These are phyloP conservation scores for Dorcus hopei DNA, from an alignment of 2,888 invertebrate species.

Conservation along the genomic window DNA sequence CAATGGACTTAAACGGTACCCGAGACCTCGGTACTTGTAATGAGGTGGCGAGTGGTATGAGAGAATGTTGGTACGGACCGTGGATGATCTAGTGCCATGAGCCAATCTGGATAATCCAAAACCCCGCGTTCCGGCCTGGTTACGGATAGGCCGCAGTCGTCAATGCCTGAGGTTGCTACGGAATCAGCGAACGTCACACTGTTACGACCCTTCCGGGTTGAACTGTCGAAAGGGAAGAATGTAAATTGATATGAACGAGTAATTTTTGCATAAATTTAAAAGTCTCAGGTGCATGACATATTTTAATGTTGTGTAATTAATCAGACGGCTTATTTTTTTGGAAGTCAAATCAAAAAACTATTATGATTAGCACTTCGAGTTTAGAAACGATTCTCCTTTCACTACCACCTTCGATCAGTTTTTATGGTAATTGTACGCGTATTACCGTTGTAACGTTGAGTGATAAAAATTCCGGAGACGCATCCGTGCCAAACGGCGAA, in stretches of 20 bases:
- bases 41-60: constrained; percentile 30
- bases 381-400: too few relatives aligned
- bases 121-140: constrained; percentile 56
- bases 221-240: constrained; percentile 26
- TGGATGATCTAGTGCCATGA: constrained; percentile 43
- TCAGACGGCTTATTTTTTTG: too few relatives aligned
- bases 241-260: neutral
- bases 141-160: constrained; percentile 54
- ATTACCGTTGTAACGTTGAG: too few relatives aligned
- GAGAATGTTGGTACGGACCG: constrained; percentile 43
- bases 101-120: constrained; percentile 60
- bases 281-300: too few relatives aligned
- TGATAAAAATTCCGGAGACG: neutral
- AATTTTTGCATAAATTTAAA: too few relatives aligned
- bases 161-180: constrained; percentile 44
- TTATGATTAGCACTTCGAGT: too few relatives aligned
- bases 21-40: constrained; percentile 2
- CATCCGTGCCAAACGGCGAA: constrained; percentile 13
- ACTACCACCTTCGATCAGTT: too few relatives aligned
- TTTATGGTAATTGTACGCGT: too few relatives aligned
- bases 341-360: neutral
- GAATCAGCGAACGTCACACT: constrained; percentile 48
- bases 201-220: constrained; percentile 40
- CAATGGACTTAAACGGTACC: constrained; percentile 4
- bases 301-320: too few relatives aligned